phyloP scores from a whole-genome alignment of 1,140 invertebrate genomes.

The Apis florea region DNA sequence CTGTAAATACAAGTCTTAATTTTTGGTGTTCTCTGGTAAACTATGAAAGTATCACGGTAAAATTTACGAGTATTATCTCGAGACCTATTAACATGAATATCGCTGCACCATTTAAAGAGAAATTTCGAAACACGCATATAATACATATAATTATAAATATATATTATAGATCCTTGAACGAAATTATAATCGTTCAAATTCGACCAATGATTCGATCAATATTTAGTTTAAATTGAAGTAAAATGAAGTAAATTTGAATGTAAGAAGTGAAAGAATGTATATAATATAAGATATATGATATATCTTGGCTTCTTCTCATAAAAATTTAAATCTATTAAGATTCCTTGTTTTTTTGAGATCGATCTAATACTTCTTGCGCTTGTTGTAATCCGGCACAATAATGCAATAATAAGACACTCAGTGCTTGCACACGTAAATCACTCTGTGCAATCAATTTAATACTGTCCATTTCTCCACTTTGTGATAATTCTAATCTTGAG shows the following conservation, averaged over 20 bases:
- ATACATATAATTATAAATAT: not conserved
- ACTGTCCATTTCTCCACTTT: constrained; percentile 79
- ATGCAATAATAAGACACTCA: constrained; percentile 91
- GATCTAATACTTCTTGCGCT: constrained; percentile 81
- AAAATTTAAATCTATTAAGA: constrained; percentile 43
- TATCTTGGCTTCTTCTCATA: not conserved
- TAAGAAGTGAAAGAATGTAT: not conserved
- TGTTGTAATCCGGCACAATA: constrained; percentile 91
- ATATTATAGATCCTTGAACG: not conserved
- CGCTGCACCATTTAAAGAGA: constrained; percentile 2
- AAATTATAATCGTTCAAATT: not conserved
- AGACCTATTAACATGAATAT: constrained; percentile 22
- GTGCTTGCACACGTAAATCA: constrained; percentile 88
- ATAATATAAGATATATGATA: too few relatives aligned
- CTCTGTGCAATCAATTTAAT: constrained; percentile 83
- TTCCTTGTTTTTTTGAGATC: constrained; percentile 54
- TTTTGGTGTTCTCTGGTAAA: constrained; percentile 68
- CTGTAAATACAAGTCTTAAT: constrained; percentile 60
- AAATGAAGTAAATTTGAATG: not conserved
- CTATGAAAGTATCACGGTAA: constrained; percentile 27
- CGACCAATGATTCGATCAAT: not conserved
- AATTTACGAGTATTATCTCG: constrained; percentile 19
- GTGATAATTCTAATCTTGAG: constrained; percentile 76
- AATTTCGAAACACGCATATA: not conserved
- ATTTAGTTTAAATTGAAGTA: not conserved